These are phyloP conservation scores for Homarus gammarus DNA, from an alignment of 2,888 invertebrate genomes.

Conservation along the genomic window DNA sequence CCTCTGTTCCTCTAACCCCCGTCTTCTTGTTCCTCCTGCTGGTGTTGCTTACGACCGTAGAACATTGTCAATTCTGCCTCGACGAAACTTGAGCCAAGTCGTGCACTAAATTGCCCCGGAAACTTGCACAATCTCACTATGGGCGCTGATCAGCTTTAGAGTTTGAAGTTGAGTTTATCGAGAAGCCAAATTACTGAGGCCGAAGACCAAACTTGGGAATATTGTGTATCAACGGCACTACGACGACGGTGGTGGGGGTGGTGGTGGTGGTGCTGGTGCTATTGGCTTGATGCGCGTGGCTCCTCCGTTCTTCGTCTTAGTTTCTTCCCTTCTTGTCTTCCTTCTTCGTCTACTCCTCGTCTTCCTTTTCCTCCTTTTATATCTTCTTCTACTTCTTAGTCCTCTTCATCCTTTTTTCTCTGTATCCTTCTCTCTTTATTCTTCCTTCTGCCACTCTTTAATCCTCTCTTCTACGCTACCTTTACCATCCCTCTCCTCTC, in stretches of 20 bases:
- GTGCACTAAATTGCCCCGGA: conserved; percentile 25
- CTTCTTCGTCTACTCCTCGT: not conserved
- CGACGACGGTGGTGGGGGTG: too few relatives aligned
- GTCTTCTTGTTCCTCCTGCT: not conserved
- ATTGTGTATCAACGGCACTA: not conserved
- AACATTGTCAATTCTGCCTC: conserved; percentile 24
- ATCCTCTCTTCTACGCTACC: not conserved
- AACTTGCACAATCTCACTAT: conserved; percentile 34
- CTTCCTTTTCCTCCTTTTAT: not conserved
- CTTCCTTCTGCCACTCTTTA: conserved; percentile 8
- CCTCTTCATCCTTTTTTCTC: not conserved
- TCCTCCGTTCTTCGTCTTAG: not conserved
- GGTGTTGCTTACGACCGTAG: conserved; percentile 8
- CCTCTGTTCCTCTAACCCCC: too few relatives aligned
- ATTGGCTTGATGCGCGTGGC: not conserved
- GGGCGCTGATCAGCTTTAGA: conserved; percentile 16
- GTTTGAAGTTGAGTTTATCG: conserved; percentile 28
- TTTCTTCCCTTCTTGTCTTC: not conserved
- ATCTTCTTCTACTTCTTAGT: not conserved
- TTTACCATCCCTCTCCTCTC: not conserved
- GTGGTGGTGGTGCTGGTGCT: too few relatives aligned
- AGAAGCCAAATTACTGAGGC: conserved; percentile 32
- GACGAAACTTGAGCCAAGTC: conserved; percentile 7
- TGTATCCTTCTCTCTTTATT: not conserved
- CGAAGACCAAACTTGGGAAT: conserved; percentile 23